phyloP scores from a whole-genome alignment of 2,888 invertebrate species.

The Pandemis cinnamomeana region DNA sequence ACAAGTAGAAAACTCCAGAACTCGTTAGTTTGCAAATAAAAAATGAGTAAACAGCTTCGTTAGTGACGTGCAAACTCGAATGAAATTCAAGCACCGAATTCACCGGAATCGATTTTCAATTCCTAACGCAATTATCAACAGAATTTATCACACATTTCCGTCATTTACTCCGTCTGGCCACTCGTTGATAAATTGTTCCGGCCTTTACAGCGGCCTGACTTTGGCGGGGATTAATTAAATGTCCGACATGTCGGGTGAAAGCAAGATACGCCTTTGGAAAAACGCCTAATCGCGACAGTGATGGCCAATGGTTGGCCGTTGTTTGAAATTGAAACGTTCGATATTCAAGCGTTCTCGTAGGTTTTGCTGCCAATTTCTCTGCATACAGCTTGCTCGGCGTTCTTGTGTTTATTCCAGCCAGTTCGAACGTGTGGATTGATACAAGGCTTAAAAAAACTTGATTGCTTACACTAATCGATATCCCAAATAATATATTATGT shows the following conservation, averaged over 20 bases:
- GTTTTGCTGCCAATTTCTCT: slow-evolving; percentile 2
- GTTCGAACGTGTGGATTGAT: not conserved
- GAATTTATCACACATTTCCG: slow-evolving; percentile 40
- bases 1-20: not conserved
- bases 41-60: not conserved
- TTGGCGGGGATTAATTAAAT: slow-evolving; percentile 46
- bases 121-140: slow-evolving; percentile 31
- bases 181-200: slow-evolving; percentile 40
- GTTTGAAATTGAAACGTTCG: slow-evolving; percentile 31
- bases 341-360: slow-evolving; percentile 12
- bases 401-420: not conserved
- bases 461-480: too few species aligned
- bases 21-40: not conserved
- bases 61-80: not conserved
- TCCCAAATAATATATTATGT: too few species aligned
- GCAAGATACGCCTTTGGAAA: slow-evolving; percentile 39
- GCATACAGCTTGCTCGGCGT: too few species aligned
- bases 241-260: slow-evolving; percentile 42
- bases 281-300: slow-evolving; percentile 37
- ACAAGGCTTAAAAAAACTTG: too few species aligned
- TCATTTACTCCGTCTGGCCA: slow-evolving; percentile 35
- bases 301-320: slow-evolving; percentile 23
- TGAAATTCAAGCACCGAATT: not conserved
- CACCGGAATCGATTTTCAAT: not conserved
- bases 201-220: slow-evolving; percentile 42